A percentile compares a stretch with the other conserved stretches of the same genome.
phyloP scores from a whole-genome alignment of 1,140 invertebrate species.

The Ceratina japonica region DNA sequence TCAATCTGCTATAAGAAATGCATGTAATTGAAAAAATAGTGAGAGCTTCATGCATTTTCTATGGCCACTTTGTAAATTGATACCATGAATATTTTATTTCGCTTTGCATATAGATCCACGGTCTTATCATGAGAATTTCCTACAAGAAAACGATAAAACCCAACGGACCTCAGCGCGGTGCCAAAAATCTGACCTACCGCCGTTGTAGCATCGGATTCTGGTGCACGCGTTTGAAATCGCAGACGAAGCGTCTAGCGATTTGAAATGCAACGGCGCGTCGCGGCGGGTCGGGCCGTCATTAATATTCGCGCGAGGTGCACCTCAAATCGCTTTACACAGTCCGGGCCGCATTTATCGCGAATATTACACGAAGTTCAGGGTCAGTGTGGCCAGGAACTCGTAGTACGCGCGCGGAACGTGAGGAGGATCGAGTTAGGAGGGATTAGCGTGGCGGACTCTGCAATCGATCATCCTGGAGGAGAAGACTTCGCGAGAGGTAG shows the following conservation, averaged over 20 bases:
- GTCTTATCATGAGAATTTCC: no score
- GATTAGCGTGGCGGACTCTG: conserved; percentile 14
- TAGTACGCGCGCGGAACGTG: conserved; percentile 38
- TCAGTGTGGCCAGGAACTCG: conserved; percentile 16
- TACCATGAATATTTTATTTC: no score
- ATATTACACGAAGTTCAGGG: conserved; percentile 53
- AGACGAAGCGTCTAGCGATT: conserved; percentile 4
- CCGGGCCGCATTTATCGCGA: conserved; percentile 41
- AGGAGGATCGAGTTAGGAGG: conserved; percentile 41
- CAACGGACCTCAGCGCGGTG: neutral
- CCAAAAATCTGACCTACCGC: neutral
- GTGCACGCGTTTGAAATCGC: neutral
- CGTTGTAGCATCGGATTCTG: no score
- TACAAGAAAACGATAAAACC: no score
- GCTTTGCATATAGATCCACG: no score
- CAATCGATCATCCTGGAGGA: conserved; percentile 39
- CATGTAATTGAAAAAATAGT: no score
- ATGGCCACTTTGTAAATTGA: no score
- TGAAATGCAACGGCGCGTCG: conserved; percentile 12
- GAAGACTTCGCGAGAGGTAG: conserved; percentile 31
- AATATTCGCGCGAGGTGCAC: conserved; percentile 26
- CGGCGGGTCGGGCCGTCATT: conserved; percentile 8
- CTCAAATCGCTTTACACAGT: conserved; percentile 39
- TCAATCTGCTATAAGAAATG: no score
- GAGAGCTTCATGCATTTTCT: no score